Evolutionary conservation across 2,888 invertebrate genomes (phyloP), one percentile per base, ranked within the genome.

Genomic region (Ectobius pallidus): DNA sequence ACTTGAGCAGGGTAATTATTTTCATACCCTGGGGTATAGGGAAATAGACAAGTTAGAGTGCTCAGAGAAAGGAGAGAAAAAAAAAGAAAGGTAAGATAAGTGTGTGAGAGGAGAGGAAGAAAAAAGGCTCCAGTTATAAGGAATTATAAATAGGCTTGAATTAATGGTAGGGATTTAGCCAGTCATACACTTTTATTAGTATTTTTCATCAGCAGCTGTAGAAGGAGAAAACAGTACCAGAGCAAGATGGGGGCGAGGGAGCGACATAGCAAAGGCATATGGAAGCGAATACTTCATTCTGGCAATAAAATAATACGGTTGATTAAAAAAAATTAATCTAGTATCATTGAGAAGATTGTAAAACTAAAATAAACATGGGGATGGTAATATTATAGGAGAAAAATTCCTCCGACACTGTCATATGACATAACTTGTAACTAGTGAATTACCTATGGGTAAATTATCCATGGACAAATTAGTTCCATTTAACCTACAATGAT

Each of bases 141-240:
- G 72, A 74, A 72, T 74, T 74, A 74, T 74, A 74, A 74, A 74
- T 72, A 74, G 70, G 73, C 62, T 61, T 70, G 55, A 72, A 74
- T 70, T 72, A 74, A 74, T 74, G 69, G 72, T 42, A 44, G 34
- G 62, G 49, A 62, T 69, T 72, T 69, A 44, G 25, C 69, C 34
- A 62, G 69, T 69, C 68, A 62, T 69, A 72, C 49, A 61, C 30
- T 49, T 62, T 62, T 69, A 72, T 72, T 72, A 69, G 61, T 69
- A 46, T 61, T 69, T 69, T 69, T 72, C 67, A 72, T 72, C 72
- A 69, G 22, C 65, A 65, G 30, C 52, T 18, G 30, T 27, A 52
- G 20, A 20, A 32, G 46, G 32, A 52, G 20, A 32, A 46, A 49
- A 58, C 30, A 58, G 25, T 22, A 25, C 22, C 14, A 34, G 7